Base-by-base conservation (phyloP, 2,113 vertebrate species). In the Colossoma macropomum region DNA sequence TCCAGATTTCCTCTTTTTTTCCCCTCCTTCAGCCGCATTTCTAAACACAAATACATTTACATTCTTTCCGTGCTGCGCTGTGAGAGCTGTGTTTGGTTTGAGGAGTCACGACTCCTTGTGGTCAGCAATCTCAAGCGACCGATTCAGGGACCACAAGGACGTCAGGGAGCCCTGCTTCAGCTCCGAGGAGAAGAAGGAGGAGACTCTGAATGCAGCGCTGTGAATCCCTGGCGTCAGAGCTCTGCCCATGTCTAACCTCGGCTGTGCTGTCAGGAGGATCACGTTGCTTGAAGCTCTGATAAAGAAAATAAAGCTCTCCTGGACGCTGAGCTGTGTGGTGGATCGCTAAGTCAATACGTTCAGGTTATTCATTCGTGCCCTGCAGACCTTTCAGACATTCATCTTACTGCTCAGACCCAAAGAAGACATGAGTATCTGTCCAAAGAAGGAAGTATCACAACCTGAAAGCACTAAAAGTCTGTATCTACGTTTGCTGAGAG, bases 51-150 rank as follows among this genome's bases (percentile, higher is more conserved):
- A 90, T 86, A 90, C 70, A 89, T 90, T 77, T 87, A 90, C 89
- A 92, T 94, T 93, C 91, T 93, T 94, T 95, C 93, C 91, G 86
- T 83, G 76, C 71, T 85, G 86, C 81, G 75, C 89, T 76, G 83
- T 85, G 83, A 88, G 79, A 90, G 91, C 90, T 87, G 38, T 7
- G 62, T 87, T 63, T 81, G 71, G 87, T 77, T 86, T 70, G 90
- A 81, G 82, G 77, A 89, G 86, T 85, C 79, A 78, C 15, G 65
- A 28, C 60, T 87, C 77, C 65, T 76, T 82, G 45, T 56, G 50
- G 69, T 28, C 60, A n/a, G 71, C 73, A 17, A 34, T 41, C 45
- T 6, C 50, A 4, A 68, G 56, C 25, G 79, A 25, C 17, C 4
- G 2, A 15, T 25, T 60, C 69, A 73, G 21, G 79, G 79, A 81